Conservation (phyloP, 2,797 vertebrate species). For the Echeneis naucrates region DNA sequence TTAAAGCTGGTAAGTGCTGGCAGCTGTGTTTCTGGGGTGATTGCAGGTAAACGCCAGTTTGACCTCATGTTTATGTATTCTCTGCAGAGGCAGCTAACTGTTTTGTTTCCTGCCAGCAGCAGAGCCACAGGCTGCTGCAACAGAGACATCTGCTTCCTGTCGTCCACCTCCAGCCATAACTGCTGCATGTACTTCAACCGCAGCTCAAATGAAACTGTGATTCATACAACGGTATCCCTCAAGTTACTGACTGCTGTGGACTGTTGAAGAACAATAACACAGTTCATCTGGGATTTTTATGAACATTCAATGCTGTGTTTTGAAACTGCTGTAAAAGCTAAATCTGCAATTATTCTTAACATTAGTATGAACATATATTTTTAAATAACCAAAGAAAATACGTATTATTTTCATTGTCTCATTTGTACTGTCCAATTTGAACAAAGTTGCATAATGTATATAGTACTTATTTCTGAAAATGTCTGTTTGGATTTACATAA, state of each 20-base stretch:
- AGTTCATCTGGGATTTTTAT: constrained; percentile 1
- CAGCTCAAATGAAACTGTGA: constrained; percentile 29
- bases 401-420: constrained; percentile 16
- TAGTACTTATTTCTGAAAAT: constrained; percentile 33
- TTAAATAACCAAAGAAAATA: constrained; percentile 14
- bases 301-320: constrained; percentile 13
- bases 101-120: constrained; percentile 27
- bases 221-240: constrained; percentile 7
- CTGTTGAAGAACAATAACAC: background rate
- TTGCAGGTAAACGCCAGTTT: constrained; percentile 26
- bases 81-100: constrained; percentile 43
- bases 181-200: constrained; percentile 22
- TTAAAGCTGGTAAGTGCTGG: constrained; percentile 65
- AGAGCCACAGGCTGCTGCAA: constrained; percentile 38
- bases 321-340: constrained; percentile 33
- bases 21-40: background rate
- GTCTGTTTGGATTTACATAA: background rate
- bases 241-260: constrained; percentile 4
- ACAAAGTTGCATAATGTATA: constrained; percentile 61
- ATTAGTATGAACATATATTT: background rate
- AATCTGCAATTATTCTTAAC: background rate
- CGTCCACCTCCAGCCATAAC: background rate
- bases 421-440: constrained; percentile 40
- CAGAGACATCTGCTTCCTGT: constrained; percentile 33
- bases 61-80: constrained; percentile 64